These are phyloP conservation scores for Alouatta palliata DNA, from an alignment of 2,113 vertebrate genomes.

Conservation along the genomic window DNA sequence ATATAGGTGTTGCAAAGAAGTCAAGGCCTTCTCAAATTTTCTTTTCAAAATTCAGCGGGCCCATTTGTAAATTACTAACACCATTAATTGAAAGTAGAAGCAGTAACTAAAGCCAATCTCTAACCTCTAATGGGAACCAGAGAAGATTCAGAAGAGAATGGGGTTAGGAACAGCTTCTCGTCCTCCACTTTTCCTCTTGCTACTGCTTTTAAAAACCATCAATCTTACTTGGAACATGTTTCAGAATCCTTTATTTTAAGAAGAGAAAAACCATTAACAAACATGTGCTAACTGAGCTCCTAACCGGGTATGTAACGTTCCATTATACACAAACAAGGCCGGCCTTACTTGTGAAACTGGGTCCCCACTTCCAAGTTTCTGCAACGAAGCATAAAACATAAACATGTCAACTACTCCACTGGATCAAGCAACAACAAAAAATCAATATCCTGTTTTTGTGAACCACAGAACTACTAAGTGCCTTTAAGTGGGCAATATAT, in stretches of 20 bases:
- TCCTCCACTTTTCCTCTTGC: neutral
- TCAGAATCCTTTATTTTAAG: constrained; percentile 21
- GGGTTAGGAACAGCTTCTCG: neutral
- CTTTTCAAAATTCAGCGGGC: neutral
- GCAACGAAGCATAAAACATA: neutral
- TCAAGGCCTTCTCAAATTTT: neutral
- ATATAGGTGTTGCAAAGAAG: neutral
- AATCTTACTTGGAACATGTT: neutral
- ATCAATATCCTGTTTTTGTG: constrained; percentile 54
- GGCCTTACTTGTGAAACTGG: neutral
- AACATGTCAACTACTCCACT: neutral
- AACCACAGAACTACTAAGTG: constrained; percentile 54
- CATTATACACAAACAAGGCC: neutral
- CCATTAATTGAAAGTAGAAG: neutral
- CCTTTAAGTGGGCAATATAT: constrained; percentile 46
- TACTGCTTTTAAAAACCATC: neutral
- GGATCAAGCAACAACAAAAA: constrained; percentile 41
- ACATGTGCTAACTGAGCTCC: neutral
- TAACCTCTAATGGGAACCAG: neutral
- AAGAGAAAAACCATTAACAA: neutral
- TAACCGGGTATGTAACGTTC: neutral
- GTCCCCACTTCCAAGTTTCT: neutral
- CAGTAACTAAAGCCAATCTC: neutral
- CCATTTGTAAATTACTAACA: neutral
- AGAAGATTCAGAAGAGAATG: neutral